Base-by-base conservation (phyloP, 1,140 invertebrate genomes). In the Drosophila bipectinata region DNA sequence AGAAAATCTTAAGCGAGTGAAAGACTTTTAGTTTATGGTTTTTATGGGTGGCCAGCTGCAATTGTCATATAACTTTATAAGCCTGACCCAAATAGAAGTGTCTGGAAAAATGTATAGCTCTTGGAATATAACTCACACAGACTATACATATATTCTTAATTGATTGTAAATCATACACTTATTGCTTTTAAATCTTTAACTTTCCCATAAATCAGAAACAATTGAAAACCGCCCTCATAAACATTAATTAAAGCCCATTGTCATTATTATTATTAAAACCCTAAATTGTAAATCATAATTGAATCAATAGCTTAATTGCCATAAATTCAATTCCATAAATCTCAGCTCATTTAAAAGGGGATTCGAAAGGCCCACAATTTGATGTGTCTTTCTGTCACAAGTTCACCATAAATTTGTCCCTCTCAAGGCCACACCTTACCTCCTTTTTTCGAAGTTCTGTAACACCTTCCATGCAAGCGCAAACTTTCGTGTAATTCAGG, bases 21-120 rank as follows among this genome's bases (percentile, higher is more conserved):
- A 62, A 56, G 32, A 49, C 41, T 48, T 34, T 69, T 71, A 49
- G 67, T 58, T 69, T 71, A 57, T 69, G 63, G 63, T 47, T 68
- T 68, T 45, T 45, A 53, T 66, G 48, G 37, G 2, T 30, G 15
- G 66, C 24, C 63, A 68, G 49, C 49, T 69, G 66, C 49, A 68
- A 34, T 69, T 68, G 62, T 24, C 66, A 69, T 69, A 69, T 68
- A 68, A 69, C 51, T 68, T 68, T 69, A 68, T 48, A 55, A 68
- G 30, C 34, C 30, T 56, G 48, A 69, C 41, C 66, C 51, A 47
- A 69, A 69, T 69, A 41, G 51, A 28, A 32, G 51, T 55, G 66
- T 56, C 41, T 28, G 30, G 10, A 56, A 47, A 48, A 39, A 39
- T 69, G 56, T 68, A 69, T 68, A 21, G 0, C 10, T 4, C 3